These are phyloP conservation scores for silkworm (Bombyx mori) DNA, from an alignment of 1,140 invertebrate species.

Conservation along the genomic window DNA sequence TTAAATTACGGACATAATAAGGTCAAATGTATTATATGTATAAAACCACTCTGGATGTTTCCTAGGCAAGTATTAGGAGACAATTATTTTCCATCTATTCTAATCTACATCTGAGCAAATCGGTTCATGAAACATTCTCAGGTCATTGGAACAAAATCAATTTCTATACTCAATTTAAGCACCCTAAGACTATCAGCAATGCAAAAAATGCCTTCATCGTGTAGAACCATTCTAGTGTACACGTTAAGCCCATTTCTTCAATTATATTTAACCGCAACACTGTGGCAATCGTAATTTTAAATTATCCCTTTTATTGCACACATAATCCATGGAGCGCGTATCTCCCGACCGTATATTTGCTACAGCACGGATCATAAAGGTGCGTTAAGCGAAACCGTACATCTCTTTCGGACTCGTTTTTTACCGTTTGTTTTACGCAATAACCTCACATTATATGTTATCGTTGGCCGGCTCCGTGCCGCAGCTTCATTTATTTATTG, in stretches of 20 bases:
- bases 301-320: constrained; percentile 54
- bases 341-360: constrained; percentile 48
- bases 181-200: too few relatives aligned
- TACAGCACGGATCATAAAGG: constrained; percentile 46
- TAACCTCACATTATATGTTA: constrained; percentile 53
- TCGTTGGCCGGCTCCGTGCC: constrained; percentile 42
- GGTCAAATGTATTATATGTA: too few relatives aligned
- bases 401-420: constrained; percentile 42
- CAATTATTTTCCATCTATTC: too few relatives aligned
- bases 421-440: constrained; percentile 60
- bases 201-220: background rate
- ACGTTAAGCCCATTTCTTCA: constrained; percentile 19
- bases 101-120: too few relatives aligned
- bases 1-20: too few relatives aligned
- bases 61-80: too few relatives aligned
- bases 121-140: too few relatives aligned
- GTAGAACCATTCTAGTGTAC: constrained; percentile 11
- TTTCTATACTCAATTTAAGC: too few relatives aligned
- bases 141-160: too few relatives aligned
- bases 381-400: constrained; percentile 37
- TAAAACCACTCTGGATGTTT: too few relatives aligned
- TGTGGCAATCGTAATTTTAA: constrained; percentile 49
- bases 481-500: constrained; percentile 60
- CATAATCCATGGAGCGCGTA: constrained; percentile 47
- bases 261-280: constrained; percentile 36